Evolutionary conservation across 2,888 invertebrate genomes (phyloP), one percentile per base, ranked within the genome.

Genomic region (Heliconius charithonia): DNA sequence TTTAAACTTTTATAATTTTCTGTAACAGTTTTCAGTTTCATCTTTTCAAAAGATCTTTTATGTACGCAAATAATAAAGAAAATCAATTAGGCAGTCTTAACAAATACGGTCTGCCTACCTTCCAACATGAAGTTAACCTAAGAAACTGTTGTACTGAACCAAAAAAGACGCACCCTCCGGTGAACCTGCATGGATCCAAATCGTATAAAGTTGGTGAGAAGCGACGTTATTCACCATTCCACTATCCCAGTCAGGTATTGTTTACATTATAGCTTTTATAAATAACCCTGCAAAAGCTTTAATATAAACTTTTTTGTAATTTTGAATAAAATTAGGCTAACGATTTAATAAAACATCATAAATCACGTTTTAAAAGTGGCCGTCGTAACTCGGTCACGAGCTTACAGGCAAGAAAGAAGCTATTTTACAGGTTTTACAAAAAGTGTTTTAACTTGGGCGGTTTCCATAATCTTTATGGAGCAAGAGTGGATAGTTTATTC

Each of bases 221-320:
- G 3, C 85, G 93, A 73, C 88, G 82, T 75, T 93, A 92, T 79
- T 94, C 94, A 1, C 94, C 94, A 2, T 93, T 93, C 80, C 89
- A 93, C 83, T 87, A 66, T 65, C 87, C 88, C 6, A 88, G 88
- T 0, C 90, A 93, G 93, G 93, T 93, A 89, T 9, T 51, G 22
- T 22, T 51, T 51, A 89, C 78, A 16, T 19, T 67, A 67, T 27
- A 75, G 41, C 29, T 41, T 66, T 70, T 19, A 67, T 29, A 19
- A 72, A 63, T 10, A 12, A 10, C 4, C 37, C 37, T 22, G 10
- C 19, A 71, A 69, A 69, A n/a, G n/a, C n/a, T n/a, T 59, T 32
- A 7, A n/a, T 70, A 56, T 56, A 72, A 10, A 72, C 3, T 9
- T 51, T 12, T 56, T 12, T 29, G 19, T 51, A 56, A 70, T 16